Percentiles rank a stretch among this genome's conserved stretches.
phyloP scores from a whole-genome alignment of 2,113 vertebrate genomes.

The Gymnogyps californianus region DNA sequence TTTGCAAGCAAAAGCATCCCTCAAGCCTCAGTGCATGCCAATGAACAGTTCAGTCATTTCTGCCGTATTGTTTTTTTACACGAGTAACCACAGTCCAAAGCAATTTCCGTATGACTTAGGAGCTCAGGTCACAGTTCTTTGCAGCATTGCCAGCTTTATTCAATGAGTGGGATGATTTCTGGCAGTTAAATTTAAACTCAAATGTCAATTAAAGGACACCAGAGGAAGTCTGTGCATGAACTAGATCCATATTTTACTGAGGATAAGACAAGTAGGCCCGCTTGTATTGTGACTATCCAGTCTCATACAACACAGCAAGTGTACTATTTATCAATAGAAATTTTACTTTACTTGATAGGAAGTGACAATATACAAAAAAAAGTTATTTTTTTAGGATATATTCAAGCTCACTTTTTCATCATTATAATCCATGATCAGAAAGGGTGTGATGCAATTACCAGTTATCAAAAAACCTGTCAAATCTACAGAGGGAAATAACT shows the following conservation, averaged over 20 bases:
- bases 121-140: neutral
- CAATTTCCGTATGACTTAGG: neutral
- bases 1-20: neutral
- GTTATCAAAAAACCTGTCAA: neutral
- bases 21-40: neutral
- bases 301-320: neutral
- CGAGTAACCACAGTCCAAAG: neutral
- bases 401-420: neutral
- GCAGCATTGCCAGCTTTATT: conserved; percentile 7
- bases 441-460: neutral
- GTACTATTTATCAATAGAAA: neutral
- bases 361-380: neutral
- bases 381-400: neutral
- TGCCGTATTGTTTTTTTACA: neutral
- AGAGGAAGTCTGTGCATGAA: neutral
- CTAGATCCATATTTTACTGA: conserved; percentile 5
- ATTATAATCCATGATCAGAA: neutral
- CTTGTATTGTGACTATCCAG: neutral
- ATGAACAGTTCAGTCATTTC: neutral
- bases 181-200: conserved; percentile 37
- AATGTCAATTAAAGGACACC: conserved; percentile 34
- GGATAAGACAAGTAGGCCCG: neutral
- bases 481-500: neutral
- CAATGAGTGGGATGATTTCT: conserved; percentile 17
- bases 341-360: neutral